Percentiles rank a stretch among this genome's conserved stretches.
These are phyloP conservation scores for Acanthosepion esculentum DNA, from an alignment of 2,888 invertebrate genomes.

Conservation along the genomic window DNA sequence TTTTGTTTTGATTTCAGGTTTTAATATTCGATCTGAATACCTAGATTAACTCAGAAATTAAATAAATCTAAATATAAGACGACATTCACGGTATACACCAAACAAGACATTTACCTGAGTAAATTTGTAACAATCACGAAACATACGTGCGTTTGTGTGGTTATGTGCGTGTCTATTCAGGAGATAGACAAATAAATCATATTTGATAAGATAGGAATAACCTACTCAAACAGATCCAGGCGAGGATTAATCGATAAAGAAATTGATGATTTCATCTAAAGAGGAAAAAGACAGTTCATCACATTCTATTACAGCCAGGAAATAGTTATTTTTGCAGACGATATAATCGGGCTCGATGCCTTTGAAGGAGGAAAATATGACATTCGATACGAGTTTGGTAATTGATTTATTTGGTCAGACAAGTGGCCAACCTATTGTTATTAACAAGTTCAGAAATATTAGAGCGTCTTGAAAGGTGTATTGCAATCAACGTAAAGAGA, in stretches of 20 bases:
- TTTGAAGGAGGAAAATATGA: conserved; percentile 33
- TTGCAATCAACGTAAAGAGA: not conserved
- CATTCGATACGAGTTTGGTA: conserved; percentile 20
- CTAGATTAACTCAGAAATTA: too few relatives aligned
- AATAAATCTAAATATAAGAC: too few relatives aligned
- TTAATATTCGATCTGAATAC: too few relatives aligned
- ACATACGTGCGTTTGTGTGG: too few relatives aligned
- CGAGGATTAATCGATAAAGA: conserved; percentile 8
- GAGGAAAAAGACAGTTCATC: conserved; percentile 33
- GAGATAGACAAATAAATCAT: not conserved
- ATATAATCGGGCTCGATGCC: conserved; percentile 13
- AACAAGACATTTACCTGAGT: too few relatives aligned
- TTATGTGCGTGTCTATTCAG: too few relatives aligned
- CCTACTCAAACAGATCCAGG: not conserved
- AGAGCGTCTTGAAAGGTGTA: not conserved
- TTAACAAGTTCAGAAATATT: conserved; percentile 11
- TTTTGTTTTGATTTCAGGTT: too few relatives aligned
- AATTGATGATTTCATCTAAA: conserved; percentile 5
- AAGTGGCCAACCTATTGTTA: conserved; percentile 33
- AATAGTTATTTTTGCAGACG: conserved; percentile 22
- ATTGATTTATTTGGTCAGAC: conserved; percentile 3
- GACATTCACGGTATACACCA: too few relatives aligned
- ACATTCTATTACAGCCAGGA: not conserved
- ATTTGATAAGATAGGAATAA: not conserved
- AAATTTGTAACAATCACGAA: too few relatives aligned